Conservation (phyloP, 2,888 invertebrate genomes). For the Celastrina argiolus region DNA sequence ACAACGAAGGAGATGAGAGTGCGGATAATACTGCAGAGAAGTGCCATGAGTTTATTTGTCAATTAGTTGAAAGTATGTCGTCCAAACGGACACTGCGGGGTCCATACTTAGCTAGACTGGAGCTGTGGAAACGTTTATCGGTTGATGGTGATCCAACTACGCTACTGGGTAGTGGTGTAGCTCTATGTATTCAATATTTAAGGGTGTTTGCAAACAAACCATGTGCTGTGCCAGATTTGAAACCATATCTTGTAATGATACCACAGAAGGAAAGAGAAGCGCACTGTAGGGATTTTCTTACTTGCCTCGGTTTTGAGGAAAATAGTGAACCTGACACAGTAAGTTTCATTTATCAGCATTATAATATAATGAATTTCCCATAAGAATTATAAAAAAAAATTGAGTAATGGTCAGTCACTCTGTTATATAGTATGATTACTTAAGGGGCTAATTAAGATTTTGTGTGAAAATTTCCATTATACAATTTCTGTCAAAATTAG, state of each 20-base stretch:
- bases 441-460: too few species aligned
- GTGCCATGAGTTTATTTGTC: slow-evolving; percentile 65
- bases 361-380: not conserved
- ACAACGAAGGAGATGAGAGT: slow-evolving; percentile 41
- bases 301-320: slow-evolving; percentile 81
- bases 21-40: slow-evolving; percentile 67
- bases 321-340: slow-evolving; percentile 81
- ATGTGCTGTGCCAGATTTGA: slow-evolving; percentile 91
- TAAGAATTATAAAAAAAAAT: too few species aligned
- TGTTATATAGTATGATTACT: too few species aligned
- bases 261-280: slow-evolving; percentile 79
- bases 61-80: slow-evolving; percentile 71
- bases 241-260: slow-evolving; percentile 84
- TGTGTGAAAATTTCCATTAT: too few species aligned
- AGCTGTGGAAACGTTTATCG: slow-evolving; percentile 81
- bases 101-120: slow-evolving; percentile 90
- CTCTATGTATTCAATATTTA: slow-evolving; percentile 88
- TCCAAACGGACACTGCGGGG: slow-evolving; percentile 81
- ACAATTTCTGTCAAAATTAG: too few species aligned
- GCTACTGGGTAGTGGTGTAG: slow-evolving; percentile 80
- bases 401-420: too few species aligned
- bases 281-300: slow-evolving; percentile 77
- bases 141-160: slow-evolving; percentile 72
- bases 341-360: slow-evolving; percentile 43
- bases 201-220: slow-evolving; percentile 89